phyloP scores from a whole-genome alignment of 2,113 vertebrate species.

The Rhynchomys soricoides region DNA sequence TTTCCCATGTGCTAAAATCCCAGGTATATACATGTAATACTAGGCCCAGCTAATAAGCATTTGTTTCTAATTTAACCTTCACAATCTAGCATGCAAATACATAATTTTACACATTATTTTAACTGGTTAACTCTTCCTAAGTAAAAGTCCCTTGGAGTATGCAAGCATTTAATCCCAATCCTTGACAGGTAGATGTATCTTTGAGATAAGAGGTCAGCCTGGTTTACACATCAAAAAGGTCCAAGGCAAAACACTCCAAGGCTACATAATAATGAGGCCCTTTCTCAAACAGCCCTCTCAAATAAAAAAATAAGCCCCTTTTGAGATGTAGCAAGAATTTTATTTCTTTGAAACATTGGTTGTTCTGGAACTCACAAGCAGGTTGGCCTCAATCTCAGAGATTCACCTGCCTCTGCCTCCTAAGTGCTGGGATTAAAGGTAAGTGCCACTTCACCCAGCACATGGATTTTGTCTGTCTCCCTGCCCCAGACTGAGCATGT shows the following conservation, averaged over 20 bases:
- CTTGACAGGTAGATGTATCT: neutral
- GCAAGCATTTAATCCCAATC: too few relatives aligned
- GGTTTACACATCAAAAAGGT: too few relatives aligned
- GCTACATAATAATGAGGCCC: neutral
- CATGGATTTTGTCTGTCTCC: neutral
- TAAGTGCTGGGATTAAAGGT: neutral
- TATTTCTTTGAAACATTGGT: neutral
- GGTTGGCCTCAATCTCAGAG: neutral
- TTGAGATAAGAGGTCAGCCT: neutral
- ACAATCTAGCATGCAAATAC: neutral
- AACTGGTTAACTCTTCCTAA: neutral
- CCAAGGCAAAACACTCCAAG: neutral
- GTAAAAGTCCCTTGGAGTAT: neutral
- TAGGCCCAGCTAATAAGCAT: neutral
- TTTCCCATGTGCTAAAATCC: neutral
- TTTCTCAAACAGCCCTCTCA: neutral
- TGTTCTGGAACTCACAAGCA: neutral
- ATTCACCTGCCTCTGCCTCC: neutral
- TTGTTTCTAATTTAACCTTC: neutral
- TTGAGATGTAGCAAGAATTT: neutral
- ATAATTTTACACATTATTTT: conserved; percentile 6
- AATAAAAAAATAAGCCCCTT: neutral
- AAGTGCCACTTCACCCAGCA: neutral
- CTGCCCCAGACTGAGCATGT: neutral
- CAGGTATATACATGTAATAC: neutral